Base-by-base conservation (phyloP, 1,140 invertebrate species). In the Drosophila kurseongensis region DNA sequence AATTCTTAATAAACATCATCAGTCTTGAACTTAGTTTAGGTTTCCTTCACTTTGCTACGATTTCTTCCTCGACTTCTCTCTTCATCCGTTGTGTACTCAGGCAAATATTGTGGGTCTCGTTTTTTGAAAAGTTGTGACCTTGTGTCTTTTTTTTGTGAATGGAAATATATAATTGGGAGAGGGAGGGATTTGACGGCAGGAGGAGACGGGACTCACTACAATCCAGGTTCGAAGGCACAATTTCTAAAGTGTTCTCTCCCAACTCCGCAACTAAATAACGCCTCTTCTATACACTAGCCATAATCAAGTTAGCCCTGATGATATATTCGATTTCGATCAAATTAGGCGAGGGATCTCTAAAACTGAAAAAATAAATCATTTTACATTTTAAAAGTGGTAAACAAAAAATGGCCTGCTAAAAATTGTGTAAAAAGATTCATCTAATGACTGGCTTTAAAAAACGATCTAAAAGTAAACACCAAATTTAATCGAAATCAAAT, bases 1-100 rank as follows among this genome's bases (percentile, higher is more conserved):
- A 90, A 85, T 89, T 91, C 79, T 89, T 74, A 82, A 91, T 82
- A 89, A 91, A 89, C 89, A 76, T 89, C 89, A 89, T 91, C 89
- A 91, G 89, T 91, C 89, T 91, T 91, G 75, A 91, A 91, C 89
- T 91, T 91, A 91, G 67, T 82, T 80, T 89, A 91, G 63, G 48
- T 76, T 84, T 84, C 63, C 14, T 38, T 63, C 62, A 29, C 23
- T 36, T 59, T 50, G 42, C 16, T 42, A 59, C 5, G 48, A 32
- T 48, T 51, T 77, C 41, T 6, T 55, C 58, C 29, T 12, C 38
- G 40, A 35, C 44, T 57, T 57, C 52, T 40, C 41, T 38, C 13
- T 35, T 62, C 5, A n/a, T 69, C 40, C 42, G 38, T 54, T 48
- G 45, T 63, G 23, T 60, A 45, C 47, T 56, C 51, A 38, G 36